A percentile compares a stretch with the other conserved stretches of the same genome.
Conservation (phyloP, 1,140 invertebrate species). For the Drosophila prosaltans region DNA sequence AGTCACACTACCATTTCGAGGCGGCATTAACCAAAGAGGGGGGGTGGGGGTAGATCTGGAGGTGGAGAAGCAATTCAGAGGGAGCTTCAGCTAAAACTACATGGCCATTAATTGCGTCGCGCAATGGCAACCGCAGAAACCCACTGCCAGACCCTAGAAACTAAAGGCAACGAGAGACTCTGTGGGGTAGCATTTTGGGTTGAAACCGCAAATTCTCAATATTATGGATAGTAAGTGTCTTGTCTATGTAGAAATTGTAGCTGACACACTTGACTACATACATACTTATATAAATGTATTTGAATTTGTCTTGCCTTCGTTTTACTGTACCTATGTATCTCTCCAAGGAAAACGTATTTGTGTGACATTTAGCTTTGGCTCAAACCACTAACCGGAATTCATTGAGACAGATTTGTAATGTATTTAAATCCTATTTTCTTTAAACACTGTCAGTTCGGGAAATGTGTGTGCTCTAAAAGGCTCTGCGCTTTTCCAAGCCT, state of each 20-base stretch:
- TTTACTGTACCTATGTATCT: not conserved
- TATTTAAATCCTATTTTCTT: slow-evolving; percentile 1
- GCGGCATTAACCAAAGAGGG: slow-evolving; percentile 10
- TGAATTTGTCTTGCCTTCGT: no score
- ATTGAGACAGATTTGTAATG: not conserved
- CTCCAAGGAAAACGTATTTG: no score
- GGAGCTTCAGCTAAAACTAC: slow-evolving; percentile 19
- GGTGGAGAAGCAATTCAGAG: not conserved
- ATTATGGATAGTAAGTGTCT: slow-evolving; percentile 26
- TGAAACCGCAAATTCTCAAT: slow-evolving; percentile 31
- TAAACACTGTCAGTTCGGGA: no score
- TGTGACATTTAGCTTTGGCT: not conserved
- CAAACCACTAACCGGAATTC: not conserved
- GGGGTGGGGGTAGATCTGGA: no score
- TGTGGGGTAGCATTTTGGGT: not conserved
- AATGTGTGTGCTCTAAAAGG: not conserved
- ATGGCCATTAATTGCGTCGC: slow-evolving; percentile 58
- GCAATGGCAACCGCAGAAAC: slow-evolving; percentile 55
- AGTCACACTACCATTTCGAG: slow-evolving; percentile 20
- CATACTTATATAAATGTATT: not conserved
- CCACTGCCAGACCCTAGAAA: slow-evolving; percentile 56
- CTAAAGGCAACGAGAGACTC: slow-evolving; percentile 38
- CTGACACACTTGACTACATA: not conserved
- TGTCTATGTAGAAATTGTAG: not conserved
- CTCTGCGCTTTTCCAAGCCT: not conserved